phyloP scores from a whole-genome alignment of 1,140 invertebrate genomes.

The Drosophila bipectinata region DNA sequence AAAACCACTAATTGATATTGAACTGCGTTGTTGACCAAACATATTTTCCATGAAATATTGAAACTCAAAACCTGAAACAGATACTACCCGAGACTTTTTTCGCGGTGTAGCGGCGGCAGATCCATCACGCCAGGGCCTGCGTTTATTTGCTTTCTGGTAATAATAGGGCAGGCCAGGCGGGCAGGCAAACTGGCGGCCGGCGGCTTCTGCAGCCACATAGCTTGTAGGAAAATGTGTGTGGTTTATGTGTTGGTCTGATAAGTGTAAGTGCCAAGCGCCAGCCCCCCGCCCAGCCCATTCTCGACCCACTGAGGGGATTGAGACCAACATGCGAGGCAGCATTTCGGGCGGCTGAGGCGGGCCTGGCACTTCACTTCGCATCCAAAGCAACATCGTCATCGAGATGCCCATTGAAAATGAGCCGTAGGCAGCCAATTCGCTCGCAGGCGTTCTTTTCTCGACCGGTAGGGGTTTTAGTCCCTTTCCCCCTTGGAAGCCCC shows the following conservation, averaged over 20 bases:
- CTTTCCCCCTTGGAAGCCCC: conserved; percentile 14
- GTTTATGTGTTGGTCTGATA: conserved; percentile 58
- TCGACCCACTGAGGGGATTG: conserved; percentile 1
- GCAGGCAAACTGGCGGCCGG: conserved; percentile 24
- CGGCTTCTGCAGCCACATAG: conserved; percentile 62
- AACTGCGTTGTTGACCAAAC: not conserved
- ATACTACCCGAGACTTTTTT: not conserved
- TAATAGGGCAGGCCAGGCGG: conserved; percentile 74
- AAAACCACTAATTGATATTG: not conserved
- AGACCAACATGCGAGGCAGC: not conserved
- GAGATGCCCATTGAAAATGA: conserved; percentile 17
- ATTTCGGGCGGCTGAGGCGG: conserved; percentile 40
- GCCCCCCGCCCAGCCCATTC: conserved; percentile 14
- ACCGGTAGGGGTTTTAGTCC: conserved; percentile 26
- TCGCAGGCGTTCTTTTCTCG: conserved; percentile 51
- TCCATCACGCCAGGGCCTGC: conserved; percentile 44
- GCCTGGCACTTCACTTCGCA: conserved; percentile 27
- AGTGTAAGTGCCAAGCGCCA: conserved; percentile 73
- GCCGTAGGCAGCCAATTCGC: conserved; percentile 67
- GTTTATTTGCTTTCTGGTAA: conserved; percentile 76
- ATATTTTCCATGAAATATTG: not conserved
- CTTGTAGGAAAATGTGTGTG: conserved; percentile 44
- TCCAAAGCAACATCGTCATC: conserved; percentile 28
- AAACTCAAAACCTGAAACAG: not conserved
- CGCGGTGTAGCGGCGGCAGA: conserved; percentile 24